Evolutionary conservation across 2,113 vertebrate species (phyloP), one percentile per base, ranked within the genome.

Genomic region (Bungarus multicinctus): DNA sequence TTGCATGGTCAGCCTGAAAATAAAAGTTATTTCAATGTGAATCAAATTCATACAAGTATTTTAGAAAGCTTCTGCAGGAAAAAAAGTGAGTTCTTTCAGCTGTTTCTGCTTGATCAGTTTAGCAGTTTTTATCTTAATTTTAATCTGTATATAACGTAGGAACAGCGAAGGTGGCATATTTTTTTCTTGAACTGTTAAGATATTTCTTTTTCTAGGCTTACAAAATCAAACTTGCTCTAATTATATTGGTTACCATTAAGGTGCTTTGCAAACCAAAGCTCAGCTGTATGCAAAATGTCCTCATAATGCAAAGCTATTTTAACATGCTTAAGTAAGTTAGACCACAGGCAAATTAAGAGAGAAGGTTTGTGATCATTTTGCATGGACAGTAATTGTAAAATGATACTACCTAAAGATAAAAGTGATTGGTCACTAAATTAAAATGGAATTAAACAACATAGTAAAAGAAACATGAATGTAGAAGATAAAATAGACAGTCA

Each of bases 21-120:
- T 7, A 23, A 85, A 91, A 96, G 95, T 94, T 95, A 93, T 89
- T 96, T 95, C 87, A 86, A 93, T 96, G 95, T 95, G 93, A 94
- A 95, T 96, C 90, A 90, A 93, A 92, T 93, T 95, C 6, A 5
- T 90, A 87, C 91, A 91, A 95, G 90, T 53, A 64, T 96, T 94
- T 91, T 94, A 7, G 0, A 92, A 53, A 18, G 45, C 88, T 95
- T 50, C 58, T 93, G 91, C 94, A 91, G 94, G 60, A 89, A 45
- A 11, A n/a, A 47, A 87, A 90, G 85, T 39, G 93, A 93, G 52
- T 23, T 90, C 91, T 55, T 93, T 90, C 92, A 92, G 86, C 55
- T 89, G 85, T 90, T 95, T 94, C 90, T 81, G 86, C 92, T 34
- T 54, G 93, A 91, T 22, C 90, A 9, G 91, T 50, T 93, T 91